A percentile compares a stretch with the other conserved stretches of the same genome.
Evolutionary conservation across 2,888 invertebrate species (phyloP).

Genomic region (Yponomeuta plumbellus): DNA sequence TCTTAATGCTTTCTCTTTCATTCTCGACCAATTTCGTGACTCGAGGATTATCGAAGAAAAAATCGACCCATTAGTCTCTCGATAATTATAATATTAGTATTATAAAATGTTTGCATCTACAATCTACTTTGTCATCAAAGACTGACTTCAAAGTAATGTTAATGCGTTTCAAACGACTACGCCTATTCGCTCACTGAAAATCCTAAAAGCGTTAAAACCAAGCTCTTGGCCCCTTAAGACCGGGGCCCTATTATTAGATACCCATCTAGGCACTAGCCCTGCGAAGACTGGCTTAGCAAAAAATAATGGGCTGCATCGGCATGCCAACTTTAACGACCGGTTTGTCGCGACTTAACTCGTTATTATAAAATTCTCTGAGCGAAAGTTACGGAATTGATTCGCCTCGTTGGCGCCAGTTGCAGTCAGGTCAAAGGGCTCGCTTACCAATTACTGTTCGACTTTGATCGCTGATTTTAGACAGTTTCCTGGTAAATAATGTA

Average conservation of each 20-base stretch:
- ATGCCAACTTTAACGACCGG: conserved; percentile 58
- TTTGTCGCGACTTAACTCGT: conserved; percentile 32
- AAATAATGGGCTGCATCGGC: conserved; percentile 47
- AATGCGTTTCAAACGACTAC: conserved; percentile 32
- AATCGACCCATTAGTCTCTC: too few relatives aligned
- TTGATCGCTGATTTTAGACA: not conserved
- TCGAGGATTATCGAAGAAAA: too few relatives aligned
- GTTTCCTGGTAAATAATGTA: conserved; percentile 3
- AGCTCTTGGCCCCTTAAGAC: conserved; percentile 40
- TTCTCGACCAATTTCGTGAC: too few relatives aligned
- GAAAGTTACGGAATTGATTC: conserved; percentile 46
- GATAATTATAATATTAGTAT: not conserved
- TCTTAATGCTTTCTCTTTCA: too few relatives aligned
- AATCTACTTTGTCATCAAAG: conserved; percentile 4
- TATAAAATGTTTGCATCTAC: not conserved
- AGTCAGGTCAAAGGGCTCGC: conserved; percentile 29
- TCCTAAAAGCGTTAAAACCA: conserved; percentile 37
- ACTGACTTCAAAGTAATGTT: conserved; percentile 11
- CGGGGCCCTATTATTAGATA: conserved; percentile 64
- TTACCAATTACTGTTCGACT: conserved; percentile 9
- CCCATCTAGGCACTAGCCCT: conserved; percentile 52
- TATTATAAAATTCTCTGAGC: conserved; percentile 51
- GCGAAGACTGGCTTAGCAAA: conserved; percentile 58
- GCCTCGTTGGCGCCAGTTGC: conserved; percentile 26
- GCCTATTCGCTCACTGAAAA: conserved; percentile 33